Evolutionary conservation across 2,888 invertebrate species (phyloP), one percentile per base, ranked within the genome.

Genomic region (Tuberolachnus salignus): DNA sequence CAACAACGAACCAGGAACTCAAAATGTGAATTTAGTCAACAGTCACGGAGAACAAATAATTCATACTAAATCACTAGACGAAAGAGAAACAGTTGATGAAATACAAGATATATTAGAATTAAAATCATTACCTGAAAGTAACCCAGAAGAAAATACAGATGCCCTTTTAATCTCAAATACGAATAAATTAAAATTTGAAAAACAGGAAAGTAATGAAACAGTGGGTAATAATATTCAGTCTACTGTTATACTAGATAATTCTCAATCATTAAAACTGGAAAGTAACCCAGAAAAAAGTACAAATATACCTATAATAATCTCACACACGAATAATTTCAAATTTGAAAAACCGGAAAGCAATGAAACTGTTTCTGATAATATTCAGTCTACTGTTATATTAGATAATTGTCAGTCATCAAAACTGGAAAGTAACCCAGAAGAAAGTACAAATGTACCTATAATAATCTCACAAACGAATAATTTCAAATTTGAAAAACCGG

Each of bases 101-200:
- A 78, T 78, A 13, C 55, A 78, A 51, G 78, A 78, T 69, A 78
- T 69, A 51, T 59, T 78, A 13, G 78, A 78, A 34, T 21, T 78
- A 16, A 34, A 69, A 59, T 67, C 78, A 14, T 61, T 78, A 51
- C 78, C 78, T 13, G 78, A 78, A n/a, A 78, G 78, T 59, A 69
- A 78, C 23, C 67, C 69, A 10, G 67, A 78, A 0, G 67, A 69
- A 1, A 59, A 59, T 69, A 14, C 49, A 10, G 49, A 46, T 26
- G 11, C 14, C 8, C 59, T 51, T 1, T n/a, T 42, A 1, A 0
- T 10, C 13, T 16, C 34, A 26, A 59, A 19, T 10, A 51, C 51
- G 3, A 67, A 57, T 49, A 67, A 11, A 16, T 26, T 78, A 34
- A n/a, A n/a, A n/a, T n/a, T n/a, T n/a, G n/a, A n/a, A n/a, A n/a